Evolutionary conservation across 2,888 invertebrate genomes (phyloP).

Genomic region (Cryptophagus acutangulus): DNA sequence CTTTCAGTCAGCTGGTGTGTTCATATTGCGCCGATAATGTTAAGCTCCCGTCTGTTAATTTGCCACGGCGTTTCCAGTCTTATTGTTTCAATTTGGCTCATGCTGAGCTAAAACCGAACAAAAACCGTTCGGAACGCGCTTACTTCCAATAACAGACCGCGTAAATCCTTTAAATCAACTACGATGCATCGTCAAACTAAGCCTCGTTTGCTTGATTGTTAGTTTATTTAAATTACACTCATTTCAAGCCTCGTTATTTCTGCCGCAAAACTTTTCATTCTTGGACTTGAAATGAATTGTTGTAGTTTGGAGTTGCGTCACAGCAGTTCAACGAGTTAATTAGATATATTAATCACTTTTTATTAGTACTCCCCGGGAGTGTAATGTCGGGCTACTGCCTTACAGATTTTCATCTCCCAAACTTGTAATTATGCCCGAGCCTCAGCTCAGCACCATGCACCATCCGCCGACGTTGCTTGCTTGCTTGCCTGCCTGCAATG

Average conservation of each 20-base stretch:
- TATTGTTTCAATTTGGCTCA: constrained; percentile 17
- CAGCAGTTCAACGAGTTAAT: constrained; percentile 41
- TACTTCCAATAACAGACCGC: constrained; percentile 16
- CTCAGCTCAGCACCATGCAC: constrained; percentile 7
- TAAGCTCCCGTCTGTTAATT: constrained; percentile 11
- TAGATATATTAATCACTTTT: constrained; percentile 44
- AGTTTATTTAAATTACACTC: constrained; percentile 41
- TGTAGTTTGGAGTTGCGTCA: constrained; percentile 40
- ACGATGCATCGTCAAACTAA: constrained; percentile 12
- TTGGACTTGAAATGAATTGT: constrained; percentile 35
- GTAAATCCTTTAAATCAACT: constrained; percentile 24
- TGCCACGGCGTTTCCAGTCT: constrained; percentile 16
- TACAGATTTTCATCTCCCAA: constrained; percentile 37
- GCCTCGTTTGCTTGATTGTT: constrained; percentile 28
- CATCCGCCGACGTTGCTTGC: background rate
- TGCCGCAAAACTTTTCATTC: constrained; percentile 34
- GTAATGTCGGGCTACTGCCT: constrained; percentile 33
- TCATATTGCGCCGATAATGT: constrained; percentile 8
- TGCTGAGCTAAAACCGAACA: constrained; percentile 21
- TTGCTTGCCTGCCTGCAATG: too few relatives aligned
- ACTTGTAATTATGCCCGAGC: constrained; percentile 34
- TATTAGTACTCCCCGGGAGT: constrained; percentile 37
- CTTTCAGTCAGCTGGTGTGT: background rate
- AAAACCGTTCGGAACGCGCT: constrained; percentile 14
- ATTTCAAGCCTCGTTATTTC: constrained; percentile 40